Evolutionary conservation across 2,888 invertebrate genomes (phyloP), one percentile per base, ranked within the genome.

Genomic region (Morpho deidamia): DNA sequence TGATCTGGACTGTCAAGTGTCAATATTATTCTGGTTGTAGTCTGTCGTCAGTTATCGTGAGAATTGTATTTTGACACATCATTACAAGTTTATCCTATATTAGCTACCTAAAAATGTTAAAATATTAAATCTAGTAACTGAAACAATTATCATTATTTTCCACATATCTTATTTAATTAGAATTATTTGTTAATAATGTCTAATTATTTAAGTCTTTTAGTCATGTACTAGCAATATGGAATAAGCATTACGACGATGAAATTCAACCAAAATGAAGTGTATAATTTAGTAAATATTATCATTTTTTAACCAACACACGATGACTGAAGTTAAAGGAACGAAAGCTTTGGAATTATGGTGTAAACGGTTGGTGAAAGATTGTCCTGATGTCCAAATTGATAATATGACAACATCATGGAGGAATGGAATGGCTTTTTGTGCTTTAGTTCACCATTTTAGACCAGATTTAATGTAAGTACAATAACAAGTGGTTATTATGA

Each of bases 391-490:
- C 62, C 94, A 94, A 77, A 94, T 98, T 67, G 95, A 94, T 65
- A 97, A 98, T 87, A 97, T 98, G 97, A 97, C 97, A 62, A 96
- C 97, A 61, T 97, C 97, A 8, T 98, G 97, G 97, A 92, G 96
- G 74, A 95, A 97, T 90, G 98, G 98, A 54, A 92, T 98, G 64
- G 98, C 97, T 55, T 98, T 98, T 87, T 98, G 98, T 90, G 98
- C 98, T 61, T 93, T 98, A 80, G 97, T 98, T 72, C 98, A 98
- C 89, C 96, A 96, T 82, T 98, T 97, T 89, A 92, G 97, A 73
- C 98, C 98, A 47, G 98, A 98, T 81, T 92, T 98, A 72, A 97
- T 98, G 98, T 98, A 90, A 96, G 97, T 94, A 75, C 41, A 38
- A 54, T 14, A 39, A 8, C n/a, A n/a, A n/a, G n/a, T n/a, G n/a